phyloP scores from a whole-genome alignment of 1,140 invertebrate species.

The Pachyrhynchus sulphureomaculatus region DNA sequence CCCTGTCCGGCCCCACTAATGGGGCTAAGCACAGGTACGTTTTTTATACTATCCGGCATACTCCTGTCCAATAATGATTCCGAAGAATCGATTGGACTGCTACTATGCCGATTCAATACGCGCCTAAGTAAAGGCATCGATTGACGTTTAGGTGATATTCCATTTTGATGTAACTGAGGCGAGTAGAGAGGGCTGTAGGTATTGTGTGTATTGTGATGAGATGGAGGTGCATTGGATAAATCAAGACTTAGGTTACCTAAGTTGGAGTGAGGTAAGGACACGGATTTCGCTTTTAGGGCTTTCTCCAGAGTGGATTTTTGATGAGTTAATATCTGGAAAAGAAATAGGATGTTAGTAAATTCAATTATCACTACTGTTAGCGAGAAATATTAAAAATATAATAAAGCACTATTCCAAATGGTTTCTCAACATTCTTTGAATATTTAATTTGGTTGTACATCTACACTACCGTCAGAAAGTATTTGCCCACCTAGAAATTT shows the following conservation, averaged over 20 bases:
- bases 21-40: too few relatives aligned
- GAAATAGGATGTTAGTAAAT: background rate
- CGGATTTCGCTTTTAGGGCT: background rate
- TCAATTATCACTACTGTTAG: too few relatives aligned
- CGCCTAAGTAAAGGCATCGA: background rate
- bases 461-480: too few relatives aligned
- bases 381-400: too few relatives aligned
- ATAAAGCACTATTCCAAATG: too few relatives aligned
- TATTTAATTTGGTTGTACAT: too few relatives aligned
- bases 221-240: background rate
- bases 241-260: constrained; percentile 1
- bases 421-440: too few relatives aligned
- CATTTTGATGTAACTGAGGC: background rate
- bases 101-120: background rate
- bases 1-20: too few relatives aligned
- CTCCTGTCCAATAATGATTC: too few relatives aligned
- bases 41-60: too few relatives aligned
- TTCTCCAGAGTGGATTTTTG: constrained; percentile 21
- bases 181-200: background rate
- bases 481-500: too few relatives aligned
- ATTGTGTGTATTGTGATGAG: background rate
- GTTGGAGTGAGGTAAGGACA: background rate
- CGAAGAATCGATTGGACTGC: too few relatives aligned
- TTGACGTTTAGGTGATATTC: background rate
- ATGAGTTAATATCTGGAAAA: constrained; percentile 18